Evolutionary conservation across 1,140 invertebrate species (phyloP).

Genomic region (Aradophagus sp.): DNA sequence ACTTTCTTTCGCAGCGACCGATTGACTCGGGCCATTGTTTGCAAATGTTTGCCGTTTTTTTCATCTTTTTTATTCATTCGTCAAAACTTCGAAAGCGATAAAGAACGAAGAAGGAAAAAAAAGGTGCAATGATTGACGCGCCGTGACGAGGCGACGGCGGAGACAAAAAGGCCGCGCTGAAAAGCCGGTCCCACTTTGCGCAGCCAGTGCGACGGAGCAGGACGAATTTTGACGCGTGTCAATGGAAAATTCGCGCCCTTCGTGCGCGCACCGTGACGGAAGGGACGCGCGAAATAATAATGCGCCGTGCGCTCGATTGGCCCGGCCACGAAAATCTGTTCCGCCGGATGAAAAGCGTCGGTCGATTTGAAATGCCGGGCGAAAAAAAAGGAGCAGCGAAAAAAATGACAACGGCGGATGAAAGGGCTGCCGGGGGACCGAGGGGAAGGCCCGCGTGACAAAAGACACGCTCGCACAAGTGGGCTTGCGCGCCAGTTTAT

Average conservation of each 20-base stretch:
- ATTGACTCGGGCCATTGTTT: conserved; percentile 23
- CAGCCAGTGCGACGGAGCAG: conserved; percentile 29
- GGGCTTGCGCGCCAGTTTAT: no score
- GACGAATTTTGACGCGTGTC: conserved; percentile 50
- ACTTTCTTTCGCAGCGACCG: no score
- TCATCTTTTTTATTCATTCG: neutral
- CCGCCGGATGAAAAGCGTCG: no score
- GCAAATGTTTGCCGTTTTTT: neutral
- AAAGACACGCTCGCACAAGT: no score
- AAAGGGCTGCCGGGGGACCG: no score
- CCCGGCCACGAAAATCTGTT: conserved; percentile 28
- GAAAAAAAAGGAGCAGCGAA: no score
- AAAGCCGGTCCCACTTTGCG: conserved; percentile 1
- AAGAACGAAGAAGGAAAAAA: no score
- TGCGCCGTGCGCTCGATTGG: conserved; percentile 40
- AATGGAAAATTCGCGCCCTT: conserved; percentile 41
- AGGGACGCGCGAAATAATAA: conserved; percentile 47
- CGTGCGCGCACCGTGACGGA: conserved; percentile 28
- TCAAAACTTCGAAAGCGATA: conserved; percentile 14
- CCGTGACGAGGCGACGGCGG: neutral
- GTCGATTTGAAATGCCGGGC: no score
- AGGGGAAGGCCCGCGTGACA: no score
- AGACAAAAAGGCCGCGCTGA: conserved; percentile 19
- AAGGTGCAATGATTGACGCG: conserved; percentile 32
- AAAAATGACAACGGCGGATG: no score